Conservation (phyloP, 2,113 vertebrate genomes). For the Odontophorus gujanensis region DNA sequence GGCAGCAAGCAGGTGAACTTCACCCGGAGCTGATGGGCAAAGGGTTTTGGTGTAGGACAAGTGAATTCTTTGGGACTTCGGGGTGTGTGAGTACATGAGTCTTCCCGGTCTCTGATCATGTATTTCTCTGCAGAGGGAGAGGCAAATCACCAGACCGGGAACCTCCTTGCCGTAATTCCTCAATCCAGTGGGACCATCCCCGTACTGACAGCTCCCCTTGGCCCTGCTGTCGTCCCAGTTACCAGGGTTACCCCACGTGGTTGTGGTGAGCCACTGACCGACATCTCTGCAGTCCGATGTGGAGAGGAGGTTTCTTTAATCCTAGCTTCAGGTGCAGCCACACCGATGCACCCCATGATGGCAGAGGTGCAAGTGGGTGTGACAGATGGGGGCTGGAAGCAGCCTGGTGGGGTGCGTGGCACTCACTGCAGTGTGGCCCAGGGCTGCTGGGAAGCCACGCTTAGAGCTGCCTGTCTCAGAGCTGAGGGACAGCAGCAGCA, state of each 20-base stretch:
- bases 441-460: too few relatives aligned
- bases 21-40: background rate
- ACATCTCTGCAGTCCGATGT: background rate
- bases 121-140: background rate
- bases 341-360: too few relatives aligned
- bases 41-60: background rate
- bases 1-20: accelerated
- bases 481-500: background rate
- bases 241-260: background rate
- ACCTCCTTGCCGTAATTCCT: background rate
- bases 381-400: background rate
- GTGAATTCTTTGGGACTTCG: background rate
- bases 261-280: background rate
- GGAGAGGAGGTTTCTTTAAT: background rate
- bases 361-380: background rate
- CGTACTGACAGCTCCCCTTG: background rate
- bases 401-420: too few relatives aligned
- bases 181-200: background rate
- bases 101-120: background rate
- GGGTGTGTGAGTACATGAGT: too few relatives aligned
- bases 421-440: too few relatives aligned
- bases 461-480: background rate
- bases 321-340: background rate
- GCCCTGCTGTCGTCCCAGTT: background rate
- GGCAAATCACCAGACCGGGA: background rate